phyloP scores from a whole-genome alignment of 2,113 vertebrate genomes.

The Microcebus lehilahytsara region DNA sequence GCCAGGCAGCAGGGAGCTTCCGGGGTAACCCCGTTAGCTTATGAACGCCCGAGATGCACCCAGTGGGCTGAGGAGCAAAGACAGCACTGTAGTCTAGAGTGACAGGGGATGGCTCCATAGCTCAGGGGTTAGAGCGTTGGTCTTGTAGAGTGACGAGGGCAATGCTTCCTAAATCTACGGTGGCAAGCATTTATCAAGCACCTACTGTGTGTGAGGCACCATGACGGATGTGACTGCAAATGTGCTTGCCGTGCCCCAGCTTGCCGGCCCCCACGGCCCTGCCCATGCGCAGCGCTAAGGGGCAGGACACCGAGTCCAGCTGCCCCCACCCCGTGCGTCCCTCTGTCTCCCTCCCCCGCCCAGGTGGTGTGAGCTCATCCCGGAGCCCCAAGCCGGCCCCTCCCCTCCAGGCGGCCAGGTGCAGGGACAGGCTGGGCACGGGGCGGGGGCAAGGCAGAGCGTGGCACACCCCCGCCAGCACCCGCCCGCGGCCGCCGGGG shows the following conservation, averaged over 20 bases:
- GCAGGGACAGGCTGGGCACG: too few relatives aligned
- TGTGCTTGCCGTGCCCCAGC: rapidly evolving
- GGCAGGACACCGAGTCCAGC: rapidly evolving
- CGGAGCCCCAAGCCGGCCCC: too few relatives aligned
- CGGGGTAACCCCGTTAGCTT: neutral
- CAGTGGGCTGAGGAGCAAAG: neutral
- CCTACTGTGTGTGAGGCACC: neutral
- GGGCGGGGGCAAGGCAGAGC: too few relatives aligned
- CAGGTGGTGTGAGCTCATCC: too few relatives aligned
- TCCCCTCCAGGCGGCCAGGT: too few relatives aligned
- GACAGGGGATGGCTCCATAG: too few relatives aligned
- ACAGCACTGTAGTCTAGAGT: rapidly evolving
- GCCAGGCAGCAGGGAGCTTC: too few relatives aligned
- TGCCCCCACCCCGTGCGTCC: too few relatives aligned
- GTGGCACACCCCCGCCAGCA: rapidly evolving
- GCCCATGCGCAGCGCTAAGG: neutral
- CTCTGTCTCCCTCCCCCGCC: too few relatives aligned
- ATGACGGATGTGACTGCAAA: neutral
- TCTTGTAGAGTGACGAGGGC: rapidly evolving
- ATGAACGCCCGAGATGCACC: neutral
- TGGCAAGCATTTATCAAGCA: rapidly evolving
- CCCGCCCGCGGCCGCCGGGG: rapidly evolving
- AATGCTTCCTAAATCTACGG: rapidly evolving
- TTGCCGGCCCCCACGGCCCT: rapidly evolving
- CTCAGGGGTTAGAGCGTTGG: too few relatives aligned